Percentiles rank a stretch among this genome's conserved stretches.
phyloP scores from a whole-genome alignment of 2,797 vertebrate genomes.

The Gymnothorax reevesii region DNA sequence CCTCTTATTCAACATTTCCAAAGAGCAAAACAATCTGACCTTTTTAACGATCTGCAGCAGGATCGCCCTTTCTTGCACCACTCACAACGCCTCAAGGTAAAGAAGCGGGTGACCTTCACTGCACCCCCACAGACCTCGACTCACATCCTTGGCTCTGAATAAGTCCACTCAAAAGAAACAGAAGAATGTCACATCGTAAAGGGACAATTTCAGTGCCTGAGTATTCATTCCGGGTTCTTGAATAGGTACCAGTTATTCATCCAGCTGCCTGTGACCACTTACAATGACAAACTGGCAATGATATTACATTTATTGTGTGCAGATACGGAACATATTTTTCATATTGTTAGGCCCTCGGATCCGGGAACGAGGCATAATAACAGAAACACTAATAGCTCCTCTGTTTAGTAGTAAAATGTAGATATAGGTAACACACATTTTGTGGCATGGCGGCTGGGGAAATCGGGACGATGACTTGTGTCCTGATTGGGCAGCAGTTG shows the following conservation, averaged over 20 bases:
- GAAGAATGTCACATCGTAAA: neutral
- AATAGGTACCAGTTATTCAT: neutral
- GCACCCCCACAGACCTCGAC: neutral
- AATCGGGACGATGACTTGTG: too few species aligned
- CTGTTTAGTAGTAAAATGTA: too few species aligned
- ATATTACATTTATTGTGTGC: neutral
- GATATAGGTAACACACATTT: too few species aligned
- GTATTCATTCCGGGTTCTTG: neutral
- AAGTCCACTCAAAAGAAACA: neutral
- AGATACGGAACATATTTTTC: neutral
- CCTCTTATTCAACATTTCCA: slow-evolving; percentile 13
- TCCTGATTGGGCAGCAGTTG: too few species aligned
- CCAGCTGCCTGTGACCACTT: too few species aligned
- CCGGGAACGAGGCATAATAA: too few species aligned
- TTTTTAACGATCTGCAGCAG: slow-evolving; percentile 16
- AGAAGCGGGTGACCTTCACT: neutral
- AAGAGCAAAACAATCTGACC: slow-evolving; percentile 16
- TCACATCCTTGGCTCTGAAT: neutral
- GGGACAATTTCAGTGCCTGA: neutral
- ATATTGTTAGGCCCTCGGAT: too few species aligned
- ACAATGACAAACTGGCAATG: neutral
- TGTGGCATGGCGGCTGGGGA: too few species aligned
- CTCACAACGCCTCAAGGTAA: slow-evolving; percentile 11
- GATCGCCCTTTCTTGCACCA: neutral
- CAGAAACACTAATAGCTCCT: too few species aligned